Conservation (phyloP, 2,888 invertebrate genomes). For the Calameuta idolon region DNA sequence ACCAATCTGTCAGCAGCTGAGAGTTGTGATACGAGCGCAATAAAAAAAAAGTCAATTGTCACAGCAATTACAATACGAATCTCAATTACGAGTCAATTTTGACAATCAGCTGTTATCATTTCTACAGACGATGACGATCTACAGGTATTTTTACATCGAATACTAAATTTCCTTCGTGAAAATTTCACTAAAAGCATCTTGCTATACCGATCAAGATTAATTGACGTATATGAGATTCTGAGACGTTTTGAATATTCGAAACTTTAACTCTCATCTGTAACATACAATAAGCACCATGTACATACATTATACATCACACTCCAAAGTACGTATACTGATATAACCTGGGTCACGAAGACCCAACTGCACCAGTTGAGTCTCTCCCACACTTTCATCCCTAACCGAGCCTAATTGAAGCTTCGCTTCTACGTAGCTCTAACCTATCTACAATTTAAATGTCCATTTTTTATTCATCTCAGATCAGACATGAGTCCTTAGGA, state of each 20-base stretch:
- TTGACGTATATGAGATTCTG: neutral
- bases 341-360: neutral
- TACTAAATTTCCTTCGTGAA: too few species aligned
- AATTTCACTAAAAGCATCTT: neutral
- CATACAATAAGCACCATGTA: neutral
- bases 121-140: neutral
- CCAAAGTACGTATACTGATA: neutral
- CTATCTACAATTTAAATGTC: conserved; percentile 44
- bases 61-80: neutral
- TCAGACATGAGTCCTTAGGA: conserved; percentile 4
- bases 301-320: neutral
- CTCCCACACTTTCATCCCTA: conserved; percentile 15
- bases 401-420: conserved; percentile 52
- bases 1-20: neutral
- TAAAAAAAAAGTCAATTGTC: neutral
- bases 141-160: neutral
- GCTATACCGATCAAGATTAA: neutral
- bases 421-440: conserved; percentile 26
- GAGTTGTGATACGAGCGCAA: too few species aligned
- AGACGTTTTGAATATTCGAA: neutral
- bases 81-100: neutral
- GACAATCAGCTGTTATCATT: neutral
- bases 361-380: neutral
- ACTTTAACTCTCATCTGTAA: neutral
- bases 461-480: conserved; percentile 37